A percentile compares a stretch with the other conserved stretches of the same genome.
Conservation (phyloP, 2,888 invertebrate species). For the Synanthedon tipuliformis region DNA sequence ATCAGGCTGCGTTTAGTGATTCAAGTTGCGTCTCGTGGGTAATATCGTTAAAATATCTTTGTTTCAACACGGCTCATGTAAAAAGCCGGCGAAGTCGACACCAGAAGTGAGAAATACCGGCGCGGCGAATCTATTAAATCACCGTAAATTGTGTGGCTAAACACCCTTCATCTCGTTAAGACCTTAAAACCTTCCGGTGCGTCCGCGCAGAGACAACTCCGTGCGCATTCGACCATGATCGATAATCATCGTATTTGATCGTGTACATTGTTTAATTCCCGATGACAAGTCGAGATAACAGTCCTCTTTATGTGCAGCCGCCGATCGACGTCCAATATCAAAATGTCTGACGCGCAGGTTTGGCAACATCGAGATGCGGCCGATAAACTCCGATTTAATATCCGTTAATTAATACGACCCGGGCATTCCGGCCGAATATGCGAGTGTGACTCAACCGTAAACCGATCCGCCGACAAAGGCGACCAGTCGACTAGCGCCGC, state of each 20-base stretch:
- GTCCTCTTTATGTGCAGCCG: conserved; percentile 35
- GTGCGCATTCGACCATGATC: conserved; percentile 18
- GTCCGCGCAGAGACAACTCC: conserved; percentile 21
- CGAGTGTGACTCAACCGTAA: conserved; percentile 59
- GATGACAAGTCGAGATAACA: conserved; percentile 61
- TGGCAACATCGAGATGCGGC: conserved; percentile 63
- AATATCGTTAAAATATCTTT: conserved; percentile 70
- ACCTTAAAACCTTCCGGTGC: conserved; percentile 21
- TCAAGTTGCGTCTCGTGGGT: conserved; percentile 61
- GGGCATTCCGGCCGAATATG: conserved; percentile 58
- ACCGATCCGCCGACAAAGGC: conserved; percentile 63
- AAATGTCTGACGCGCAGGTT: conserved; percentile 58
- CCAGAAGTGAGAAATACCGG: conserved; percentile 62
- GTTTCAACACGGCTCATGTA: conserved; percentile 56
- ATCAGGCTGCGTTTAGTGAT: conserved; percentile 57
- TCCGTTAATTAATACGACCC: conserved; percentile 68
- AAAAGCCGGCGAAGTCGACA: conserved; percentile 45
- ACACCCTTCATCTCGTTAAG: conserved; percentile 23
- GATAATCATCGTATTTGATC: conserved; percentile 58
- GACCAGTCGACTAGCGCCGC: conserved; percentile 51
- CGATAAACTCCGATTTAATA: conserved; percentile 68
- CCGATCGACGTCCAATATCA: conserved; percentile 41
- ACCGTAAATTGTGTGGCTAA: conserved; percentile 39
- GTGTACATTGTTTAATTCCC: conserved; percentile 58
- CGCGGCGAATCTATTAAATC: conserved; percentile 41